These are phyloP conservation scores for Thunnus maccoyii DNA, from an alignment of 2,113 vertebrate species.

Conservation along the genomic window DNA sequence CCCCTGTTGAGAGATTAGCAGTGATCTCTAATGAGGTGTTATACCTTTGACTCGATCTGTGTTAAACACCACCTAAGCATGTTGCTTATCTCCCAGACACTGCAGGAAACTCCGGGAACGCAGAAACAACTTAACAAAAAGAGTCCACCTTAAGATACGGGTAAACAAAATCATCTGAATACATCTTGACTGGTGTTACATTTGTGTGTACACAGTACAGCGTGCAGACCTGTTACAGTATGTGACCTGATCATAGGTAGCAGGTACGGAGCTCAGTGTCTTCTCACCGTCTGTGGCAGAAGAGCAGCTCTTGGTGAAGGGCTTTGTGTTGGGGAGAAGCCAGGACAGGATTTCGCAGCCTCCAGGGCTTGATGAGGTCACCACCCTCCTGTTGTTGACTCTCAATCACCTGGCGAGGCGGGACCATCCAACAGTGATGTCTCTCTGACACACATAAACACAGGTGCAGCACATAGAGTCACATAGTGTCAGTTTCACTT, in stretches of 20 bases:
- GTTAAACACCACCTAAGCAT: conserved; percentile 46
- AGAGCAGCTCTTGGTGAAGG: conserved; percentile 82
- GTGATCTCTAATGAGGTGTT: conserved; percentile 6
- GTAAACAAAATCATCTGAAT: background rate
- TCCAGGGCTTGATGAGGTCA: conserved; percentile 75
- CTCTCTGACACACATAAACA: conserved; percentile 52
- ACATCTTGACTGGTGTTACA: background rate
- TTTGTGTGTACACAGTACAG: background rate
- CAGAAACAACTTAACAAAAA: too few relatives aligned
- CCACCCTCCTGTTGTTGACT: conserved; percentile 42
- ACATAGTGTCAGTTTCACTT: background rate
- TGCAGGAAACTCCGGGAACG: too few relatives aligned
- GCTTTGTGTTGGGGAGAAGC: conserved; percentile 62
- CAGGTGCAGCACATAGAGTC: background rate
- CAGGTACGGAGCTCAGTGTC: background rate
- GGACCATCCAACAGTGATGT: conserved; percentile 21
- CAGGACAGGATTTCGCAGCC: conserved; percentile 60
- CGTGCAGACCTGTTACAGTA: background rate
- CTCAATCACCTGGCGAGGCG: conserved; percentile 34
- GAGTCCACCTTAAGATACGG: too few relatives aligned
- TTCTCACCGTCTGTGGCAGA: conserved; percentile 81
- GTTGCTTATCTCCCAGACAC: conserved; percentile 16
- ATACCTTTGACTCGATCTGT: conserved; percentile 16
- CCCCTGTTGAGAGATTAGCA: conserved; percentile 26
- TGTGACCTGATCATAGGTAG: background rate